phyloP scores from a whole-genome alignment of 2,888 invertebrate genomes.

The Clunio marinus region DNA sequence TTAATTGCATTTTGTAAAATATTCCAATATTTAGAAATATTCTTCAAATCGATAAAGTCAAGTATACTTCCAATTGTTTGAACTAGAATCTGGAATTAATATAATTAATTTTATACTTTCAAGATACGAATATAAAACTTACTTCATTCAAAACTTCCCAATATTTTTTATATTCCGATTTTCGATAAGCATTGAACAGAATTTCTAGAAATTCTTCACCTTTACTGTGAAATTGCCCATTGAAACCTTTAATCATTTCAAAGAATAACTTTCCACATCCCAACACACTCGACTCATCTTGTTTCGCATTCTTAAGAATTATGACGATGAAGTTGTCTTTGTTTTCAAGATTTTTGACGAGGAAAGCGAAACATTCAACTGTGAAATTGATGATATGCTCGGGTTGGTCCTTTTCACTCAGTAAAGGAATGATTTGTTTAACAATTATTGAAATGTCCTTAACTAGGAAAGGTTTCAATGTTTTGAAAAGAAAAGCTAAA shows the following conservation, averaged over 20 bases:
- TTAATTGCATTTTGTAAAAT: constrained; percentile 51
- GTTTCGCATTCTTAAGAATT: constrained; percentile 63
- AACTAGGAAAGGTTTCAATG: constrained; percentile 75
- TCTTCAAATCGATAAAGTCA: constrained; percentile 59
- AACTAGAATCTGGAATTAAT: constrained; percentile 57
- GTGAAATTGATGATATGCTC: constrained; percentile 88
- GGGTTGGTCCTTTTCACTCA: constrained; percentile 68
- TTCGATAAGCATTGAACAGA: constrained; percentile 60
- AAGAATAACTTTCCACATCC: constrained; percentile 86
- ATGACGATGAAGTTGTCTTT: constrained; percentile 68
- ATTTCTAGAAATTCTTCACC: constrained; percentile 66
- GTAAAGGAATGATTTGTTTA: constrained; percentile 66
- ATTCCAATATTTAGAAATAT: constrained; percentile 65
- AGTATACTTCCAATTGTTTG: constrained; percentile 63
- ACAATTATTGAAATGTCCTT: constrained; percentile 73
- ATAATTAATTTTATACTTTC: constrained; percentile 40
- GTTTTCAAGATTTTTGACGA: constrained; percentile 82
- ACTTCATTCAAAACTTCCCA: constrained; percentile 40
- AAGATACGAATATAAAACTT: background rate
- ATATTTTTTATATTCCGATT: constrained; percentile 48
- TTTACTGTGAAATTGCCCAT: constrained; percentile 80
- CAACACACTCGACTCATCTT: constrained; percentile 68
- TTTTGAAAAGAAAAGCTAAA: constrained; percentile 86
- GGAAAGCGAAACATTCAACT: constrained; percentile 93
- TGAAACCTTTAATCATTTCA: constrained; percentile 79